Evolutionary conservation across 1,140 invertebrate species (phyloP).

Genomic region (Hyles vespertilio): DNA sequence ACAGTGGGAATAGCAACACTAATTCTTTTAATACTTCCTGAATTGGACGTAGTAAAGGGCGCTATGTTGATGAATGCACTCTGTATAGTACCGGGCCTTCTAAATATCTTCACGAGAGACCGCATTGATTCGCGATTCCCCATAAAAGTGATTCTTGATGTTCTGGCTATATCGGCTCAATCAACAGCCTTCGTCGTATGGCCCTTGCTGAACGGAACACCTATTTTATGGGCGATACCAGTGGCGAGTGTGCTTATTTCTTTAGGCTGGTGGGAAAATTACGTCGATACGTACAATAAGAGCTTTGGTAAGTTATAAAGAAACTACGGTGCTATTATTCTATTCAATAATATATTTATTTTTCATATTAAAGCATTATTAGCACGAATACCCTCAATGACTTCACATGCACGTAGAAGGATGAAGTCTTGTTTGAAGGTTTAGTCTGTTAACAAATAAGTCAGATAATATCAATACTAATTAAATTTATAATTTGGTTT

Average conservation of each 20-base stretch:
- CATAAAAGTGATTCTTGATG: slow-evolving; percentile 86
- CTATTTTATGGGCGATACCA: slow-evolving; percentile 87
- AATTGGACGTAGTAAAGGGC: slow-evolving; percentile 93
- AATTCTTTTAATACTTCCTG: slow-evolving; percentile 90
- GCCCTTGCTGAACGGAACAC: slow-evolving; percentile 84
- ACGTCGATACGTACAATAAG: slow-evolving; percentile 78
- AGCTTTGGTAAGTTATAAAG: slow-evolving; percentile 33
- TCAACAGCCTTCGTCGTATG: slow-evolving; percentile 92
- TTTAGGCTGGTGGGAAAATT: slow-evolving; percentile 98
- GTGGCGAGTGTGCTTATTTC: slow-evolving; percentile 89
- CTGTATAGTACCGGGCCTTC: slow-evolving; percentile 85
- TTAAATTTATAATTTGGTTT: no score
- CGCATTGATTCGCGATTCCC: slow-evolving; percentile 84
- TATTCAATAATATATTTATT: not conserved
- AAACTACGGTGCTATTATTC: no score
- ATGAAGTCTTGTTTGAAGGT: no score
- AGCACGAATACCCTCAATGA: not conserved
- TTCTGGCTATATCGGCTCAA: slow-evolving; percentile 88
- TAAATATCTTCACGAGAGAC: slow-evolving; percentile 85
- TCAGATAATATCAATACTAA: no score
- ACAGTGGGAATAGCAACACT: slow-evolving; percentile 88
- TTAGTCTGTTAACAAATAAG: no score
- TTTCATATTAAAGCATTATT: slow-evolving; percentile 2
- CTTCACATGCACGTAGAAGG: no score
- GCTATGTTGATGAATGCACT: slow-evolving; percentile 95